A percentile compares a stretch with the other conserved stretches of the same genome.
Conservation (phyloP, 1,140 invertebrate species). For the Philopotamus ludificatus region DNA sequence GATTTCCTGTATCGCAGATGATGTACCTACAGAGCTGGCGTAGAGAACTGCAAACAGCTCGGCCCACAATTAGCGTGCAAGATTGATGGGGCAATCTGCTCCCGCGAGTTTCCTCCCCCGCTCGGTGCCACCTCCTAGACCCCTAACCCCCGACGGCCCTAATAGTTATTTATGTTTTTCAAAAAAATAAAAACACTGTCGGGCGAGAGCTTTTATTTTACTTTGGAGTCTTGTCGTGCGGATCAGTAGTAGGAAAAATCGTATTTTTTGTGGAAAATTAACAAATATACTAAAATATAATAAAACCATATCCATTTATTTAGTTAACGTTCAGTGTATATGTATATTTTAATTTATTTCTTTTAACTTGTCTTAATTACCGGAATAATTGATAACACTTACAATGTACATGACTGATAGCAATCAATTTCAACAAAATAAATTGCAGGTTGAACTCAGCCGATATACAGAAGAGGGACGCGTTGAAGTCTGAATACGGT, state of each 20-base stretch:
- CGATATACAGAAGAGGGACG: not conserved
- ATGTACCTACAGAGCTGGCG: slow-evolving; percentile 18
- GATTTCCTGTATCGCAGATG: not conserved
- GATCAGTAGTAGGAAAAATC: too few species aligned
- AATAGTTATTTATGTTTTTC: slow-evolving; percentile 39
- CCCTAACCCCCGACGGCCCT: slow-evolving; percentile 18
- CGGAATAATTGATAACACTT: too few species aligned
- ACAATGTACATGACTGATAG: not conserved
- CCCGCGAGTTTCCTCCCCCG: slow-evolving; percentile 21
- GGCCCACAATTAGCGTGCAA: slow-evolving; percentile 42
- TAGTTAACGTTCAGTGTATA: too few species aligned
- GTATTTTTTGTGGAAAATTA: too few species aligned
- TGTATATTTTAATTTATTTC: too few species aligned
- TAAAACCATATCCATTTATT: too few species aligned
- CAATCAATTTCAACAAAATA: not conserved
- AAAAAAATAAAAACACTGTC: not conserved
- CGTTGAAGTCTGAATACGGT: slow-evolving; percentile 4
- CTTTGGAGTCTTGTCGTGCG: too few species aligned
- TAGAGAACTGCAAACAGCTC: slow-evolving; percentile 39
- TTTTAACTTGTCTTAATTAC: too few species aligned
- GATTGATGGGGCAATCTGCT: slow-evolving; percentile 42
- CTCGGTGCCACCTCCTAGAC: not conserved
- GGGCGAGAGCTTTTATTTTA: not conserved
- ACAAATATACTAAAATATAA: too few species aligned
- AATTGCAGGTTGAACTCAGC: not conserved